Evolutionary conservation across 2,113 vertebrate species (phyloP), one percentile per base, ranked within the genome.

Genomic region (Fulmarus glacialis): DNA sequence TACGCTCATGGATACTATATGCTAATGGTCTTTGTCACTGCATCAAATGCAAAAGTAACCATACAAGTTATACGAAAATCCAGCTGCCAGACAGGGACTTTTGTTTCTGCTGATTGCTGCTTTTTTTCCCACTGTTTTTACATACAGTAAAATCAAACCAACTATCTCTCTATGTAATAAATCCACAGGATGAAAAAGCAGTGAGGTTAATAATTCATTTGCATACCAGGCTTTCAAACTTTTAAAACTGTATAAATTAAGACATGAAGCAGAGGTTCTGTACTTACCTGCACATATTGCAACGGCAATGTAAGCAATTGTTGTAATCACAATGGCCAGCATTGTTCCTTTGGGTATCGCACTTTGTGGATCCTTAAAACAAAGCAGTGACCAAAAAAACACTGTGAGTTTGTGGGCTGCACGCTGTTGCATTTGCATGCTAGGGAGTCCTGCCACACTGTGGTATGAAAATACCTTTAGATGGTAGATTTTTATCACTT

Each of bases 321-420:
- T 99, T 48, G 99, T 99, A 88, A 99, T 98, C 20, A 99, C 12
- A 83, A 99, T 99, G 96, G 99, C 99, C 96, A 99, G 96, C 98
- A 99, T 98, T 15, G 99, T 99, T 53, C 99, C 99, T 97, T 99
- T 99, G 47, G 99, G 99, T 87, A 99, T 99, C 7, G 99, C 99
- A 45, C 16, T 96, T 93, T 99, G 99, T 34, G 99, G 97, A 89
- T 99, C 99, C 99, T 99, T 82, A 80, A 95, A 93, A 90, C 29
- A 91, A 87, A 92, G 52, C 50, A 96, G 82, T 52, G 55, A 79
- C 64, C 55, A 1, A 10, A 70, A 53, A 86, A 82, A 4, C 70
- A 26, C 15, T 12, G 29, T 94, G 62, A 97, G 62, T 82, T 67
- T 11, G 8, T 63, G 53, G 59, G 30, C 60, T 93, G 56, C 52